Conservation (phyloP, 2,888 invertebrate genomes). For the Tetragonula carbonaria region DNA sequence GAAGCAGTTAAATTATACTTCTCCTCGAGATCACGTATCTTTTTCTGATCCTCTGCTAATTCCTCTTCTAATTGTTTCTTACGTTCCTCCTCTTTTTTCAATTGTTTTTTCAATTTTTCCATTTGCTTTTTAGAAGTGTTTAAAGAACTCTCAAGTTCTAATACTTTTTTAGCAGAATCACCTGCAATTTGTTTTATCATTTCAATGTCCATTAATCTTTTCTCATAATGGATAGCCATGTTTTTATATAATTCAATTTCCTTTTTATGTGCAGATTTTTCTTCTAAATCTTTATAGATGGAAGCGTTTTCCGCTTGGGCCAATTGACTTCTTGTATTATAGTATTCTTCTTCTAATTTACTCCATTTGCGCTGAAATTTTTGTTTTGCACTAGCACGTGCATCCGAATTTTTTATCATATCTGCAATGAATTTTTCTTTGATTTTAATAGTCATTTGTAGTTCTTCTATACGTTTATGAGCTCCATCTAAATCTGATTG, state of each 20-base stretch:
- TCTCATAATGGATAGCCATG: slow-evolving; percentile 84
- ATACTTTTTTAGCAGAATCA: slow-evolving; percentile 88
- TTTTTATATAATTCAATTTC: slow-evolving; percentile 83
- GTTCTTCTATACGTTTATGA: slow-evolving; percentile 89
- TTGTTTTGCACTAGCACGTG: slow-evolving; percentile 86
- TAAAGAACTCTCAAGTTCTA: slow-evolving; percentile 90
- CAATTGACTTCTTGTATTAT: slow-evolving; percentile 86
- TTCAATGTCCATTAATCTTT: slow-evolving; percentile 85
- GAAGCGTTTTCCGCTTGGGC: slow-evolving; percentile 85
- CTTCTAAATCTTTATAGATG: slow-evolving; percentile 72
- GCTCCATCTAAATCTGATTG: slow-evolving; percentile 87
- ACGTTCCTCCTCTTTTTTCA: slow-evolving; percentile 90
- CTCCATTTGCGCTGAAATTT: slow-evolving; percentile 88
- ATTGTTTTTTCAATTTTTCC: slow-evolving; percentile 90
- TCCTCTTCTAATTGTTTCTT: slow-evolving; percentile 89
- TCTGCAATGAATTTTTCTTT: slow-evolving; percentile 91
- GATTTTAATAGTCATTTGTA: slow-evolving; percentile 88
- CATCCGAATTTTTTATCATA: slow-evolving; percentile 87
- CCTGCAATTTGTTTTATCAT: slow-evolving; percentile 86
- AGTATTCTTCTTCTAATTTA: slow-evolving; percentile 87
- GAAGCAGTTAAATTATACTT: slow-evolving; percentile 84
- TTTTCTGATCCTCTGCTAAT: slow-evolving; percentile 85
- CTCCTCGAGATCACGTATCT: slow-evolving; percentile 84
- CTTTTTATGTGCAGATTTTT: slow-evolving; percentile 80
- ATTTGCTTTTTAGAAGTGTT: slow-evolving; percentile 91